Evolutionary conservation across 2,888 invertebrate species (phyloP).

Genomic region (Anodontia alba): DNA sequence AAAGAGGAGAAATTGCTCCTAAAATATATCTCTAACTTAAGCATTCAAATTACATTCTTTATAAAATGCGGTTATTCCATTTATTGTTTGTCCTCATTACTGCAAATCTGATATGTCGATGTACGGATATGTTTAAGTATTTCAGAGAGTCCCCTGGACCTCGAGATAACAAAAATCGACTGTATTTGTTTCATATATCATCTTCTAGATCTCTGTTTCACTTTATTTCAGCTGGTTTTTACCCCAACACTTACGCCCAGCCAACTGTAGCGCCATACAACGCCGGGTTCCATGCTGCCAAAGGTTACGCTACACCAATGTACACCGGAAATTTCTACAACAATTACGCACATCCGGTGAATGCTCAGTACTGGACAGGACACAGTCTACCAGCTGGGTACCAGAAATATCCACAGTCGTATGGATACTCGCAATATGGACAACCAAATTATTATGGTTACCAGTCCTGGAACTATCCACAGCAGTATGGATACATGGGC

Average conservation of each 20-base stretch:
- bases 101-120: too few species aligned
- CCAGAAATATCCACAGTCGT: conserved; percentile 31
- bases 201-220: too few species aligned
- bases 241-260: not conserved
- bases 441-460: not conserved
- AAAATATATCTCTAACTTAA: too few species aligned
- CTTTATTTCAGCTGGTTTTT: conserved; percentile 17
- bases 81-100: too few species aligned
- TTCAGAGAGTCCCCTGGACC: too few species aligned
- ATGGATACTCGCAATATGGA: not conserved
- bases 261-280: not conserved
- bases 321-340: not conserved
- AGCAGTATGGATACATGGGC: conserved; percentile 22
- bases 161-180: too few species aligned
- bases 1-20: too few species aligned
- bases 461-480: conserved; percentile 23
- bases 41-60: too few species aligned
- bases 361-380: conserved; percentile 47
- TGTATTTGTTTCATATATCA: too few species aligned
- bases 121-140: too few species aligned
- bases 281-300: conserved; percentile 17
- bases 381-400: conserved; percentile 25
- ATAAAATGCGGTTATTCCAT: too few species aligned
- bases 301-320: conserved; percentile 23
- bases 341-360: conserved; percentile 19